These are phyloP conservation scores for Buphagus erythrorhynchus DNA, from an alignment of 2,797 vertebrate species.

Conservation along the genomic window DNA sequence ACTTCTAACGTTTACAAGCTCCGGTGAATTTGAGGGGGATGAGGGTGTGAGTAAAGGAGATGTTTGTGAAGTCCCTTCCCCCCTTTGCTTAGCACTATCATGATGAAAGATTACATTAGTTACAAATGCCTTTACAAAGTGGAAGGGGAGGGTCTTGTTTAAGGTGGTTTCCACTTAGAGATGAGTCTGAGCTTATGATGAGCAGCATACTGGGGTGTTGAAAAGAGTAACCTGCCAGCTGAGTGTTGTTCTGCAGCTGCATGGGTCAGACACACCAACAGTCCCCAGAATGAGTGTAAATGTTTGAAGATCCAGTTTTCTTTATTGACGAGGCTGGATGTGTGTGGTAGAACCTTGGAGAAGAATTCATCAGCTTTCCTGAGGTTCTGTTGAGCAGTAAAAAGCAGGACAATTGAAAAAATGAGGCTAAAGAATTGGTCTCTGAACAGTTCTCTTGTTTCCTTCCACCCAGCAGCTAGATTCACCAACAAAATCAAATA, in stretches of 20 bases:
- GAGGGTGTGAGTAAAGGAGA: neutral
- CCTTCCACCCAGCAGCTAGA: neutral
- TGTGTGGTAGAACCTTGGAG: neutral
- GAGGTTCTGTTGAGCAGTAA: neutral
- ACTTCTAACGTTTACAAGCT: neutral
- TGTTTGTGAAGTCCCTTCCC: neutral
- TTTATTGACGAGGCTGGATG: rapidly evolving
- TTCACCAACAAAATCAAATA: neutral
- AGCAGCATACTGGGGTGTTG: neutral
- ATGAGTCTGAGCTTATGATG: neutral
- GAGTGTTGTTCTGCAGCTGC: neutral
- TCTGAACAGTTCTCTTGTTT: neutral
- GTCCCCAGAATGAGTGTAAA: neutral
- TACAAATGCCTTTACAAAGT: neutral
- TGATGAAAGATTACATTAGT: neutral
- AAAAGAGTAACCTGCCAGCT: neutral
- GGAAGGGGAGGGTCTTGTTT: neutral
- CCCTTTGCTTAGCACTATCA: neutral
- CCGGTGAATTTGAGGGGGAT: neutral
- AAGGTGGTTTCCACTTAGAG: neutral
- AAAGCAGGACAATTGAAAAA: neutral
- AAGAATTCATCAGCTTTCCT: neutral
- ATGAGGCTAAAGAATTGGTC: neutral
- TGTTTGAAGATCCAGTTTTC: neutral
- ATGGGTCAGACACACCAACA: neutral